Percentiles rank a stretch among this genome's conserved stretches.
Evolutionary conservation across 1,140 invertebrate genomes (phyloP).

Genomic region (Lepidotrigona ventralis): DNA sequence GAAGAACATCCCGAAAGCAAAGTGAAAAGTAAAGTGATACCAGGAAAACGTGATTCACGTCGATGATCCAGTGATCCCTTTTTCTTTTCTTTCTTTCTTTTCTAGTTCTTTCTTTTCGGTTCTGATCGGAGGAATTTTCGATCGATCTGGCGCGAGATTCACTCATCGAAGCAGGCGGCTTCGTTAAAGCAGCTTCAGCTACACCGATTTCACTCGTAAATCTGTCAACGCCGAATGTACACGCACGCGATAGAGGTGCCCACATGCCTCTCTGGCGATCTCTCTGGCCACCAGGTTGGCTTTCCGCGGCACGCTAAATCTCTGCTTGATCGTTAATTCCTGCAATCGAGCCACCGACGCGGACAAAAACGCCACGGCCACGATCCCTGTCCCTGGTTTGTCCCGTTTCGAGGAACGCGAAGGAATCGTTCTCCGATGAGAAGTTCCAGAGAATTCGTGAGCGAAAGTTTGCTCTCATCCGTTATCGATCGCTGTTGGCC

Average conservation of each 20-base stretch:
- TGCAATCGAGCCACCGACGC: conserved; percentile 40
- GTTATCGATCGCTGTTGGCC: not conserved
- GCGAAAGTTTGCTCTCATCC: conserved; percentile 2
- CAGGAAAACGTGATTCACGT: no score
- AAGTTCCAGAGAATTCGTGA: not conserved
- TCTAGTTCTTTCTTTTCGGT: no score
- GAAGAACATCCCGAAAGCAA: no score
- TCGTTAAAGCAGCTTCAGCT: conserved; percentile 60
- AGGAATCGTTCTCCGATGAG: no score
- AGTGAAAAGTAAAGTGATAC: no score
- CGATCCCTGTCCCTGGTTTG: not conserved
- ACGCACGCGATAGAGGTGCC: conserved; percentile 54
- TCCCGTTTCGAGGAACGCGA: not conserved
- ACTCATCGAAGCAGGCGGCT: conserved; percentile 41
- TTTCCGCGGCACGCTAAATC: conserved; percentile 10
- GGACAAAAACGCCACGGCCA: conserved; percentile 10
- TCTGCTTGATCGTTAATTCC: conserved; percentile 61
- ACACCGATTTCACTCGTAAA: conserved; percentile 69
- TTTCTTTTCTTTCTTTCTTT: no score
- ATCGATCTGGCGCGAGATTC: conserved; percentile 42
- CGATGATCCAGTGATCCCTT: no score
- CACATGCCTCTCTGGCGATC: conserved; percentile 48
- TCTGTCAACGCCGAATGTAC: conserved; percentile 61
- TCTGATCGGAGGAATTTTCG: not conserved
- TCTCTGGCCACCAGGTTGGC: no score